Percentiles rank a stretch among this genome's conserved stretches.
Conservation (phyloP, 1,140 invertebrate species). For the Delia radicum region DNA sequence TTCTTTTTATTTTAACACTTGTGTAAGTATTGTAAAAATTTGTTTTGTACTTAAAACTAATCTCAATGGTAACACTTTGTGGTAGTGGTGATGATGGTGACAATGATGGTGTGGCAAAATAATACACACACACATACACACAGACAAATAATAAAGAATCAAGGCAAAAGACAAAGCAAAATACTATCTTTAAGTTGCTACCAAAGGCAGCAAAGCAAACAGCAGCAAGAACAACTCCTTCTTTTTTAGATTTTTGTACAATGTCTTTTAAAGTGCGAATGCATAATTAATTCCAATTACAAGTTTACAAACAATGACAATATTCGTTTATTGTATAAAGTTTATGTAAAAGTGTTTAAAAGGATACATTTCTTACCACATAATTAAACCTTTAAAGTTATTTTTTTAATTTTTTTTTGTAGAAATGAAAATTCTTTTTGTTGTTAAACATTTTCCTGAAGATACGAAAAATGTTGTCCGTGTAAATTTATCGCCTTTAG, state of each 20-base stretch:
- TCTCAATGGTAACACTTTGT: conserved; percentile 30
- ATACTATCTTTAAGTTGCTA: too few relatives aligned
- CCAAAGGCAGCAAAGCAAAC: neutral
- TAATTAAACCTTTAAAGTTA: too few relatives aligned
- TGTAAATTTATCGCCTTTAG: too few relatives aligned
- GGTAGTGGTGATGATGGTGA: too few relatives aligned
- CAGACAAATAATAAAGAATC: neutral
- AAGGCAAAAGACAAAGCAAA: neutral
- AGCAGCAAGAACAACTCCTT: conserved; percentile 7
- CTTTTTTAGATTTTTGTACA: conserved; percentile 4
- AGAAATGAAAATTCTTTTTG: too few relatives aligned
- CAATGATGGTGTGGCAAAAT: neutral
- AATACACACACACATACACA: neutral
- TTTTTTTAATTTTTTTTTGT: too few relatives aligned
- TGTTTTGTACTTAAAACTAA: conserved; percentile 24
- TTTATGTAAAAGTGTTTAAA: neutral
- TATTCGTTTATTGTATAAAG: conserved; percentile 36
- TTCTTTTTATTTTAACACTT: neutral
- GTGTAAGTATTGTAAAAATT: conserved; percentile 15
- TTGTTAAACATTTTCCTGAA: too few relatives aligned
- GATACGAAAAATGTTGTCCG: too few relatives aligned
- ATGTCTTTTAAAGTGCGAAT: conserved; percentile 60
- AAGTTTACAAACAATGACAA: conserved; percentile 55
- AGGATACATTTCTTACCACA: neutral
- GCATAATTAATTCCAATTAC: conserved; percentile 57